phyloP scores from a whole-genome alignment of 1,140 invertebrate species.

The Geopemphigus sp. region DNA sequence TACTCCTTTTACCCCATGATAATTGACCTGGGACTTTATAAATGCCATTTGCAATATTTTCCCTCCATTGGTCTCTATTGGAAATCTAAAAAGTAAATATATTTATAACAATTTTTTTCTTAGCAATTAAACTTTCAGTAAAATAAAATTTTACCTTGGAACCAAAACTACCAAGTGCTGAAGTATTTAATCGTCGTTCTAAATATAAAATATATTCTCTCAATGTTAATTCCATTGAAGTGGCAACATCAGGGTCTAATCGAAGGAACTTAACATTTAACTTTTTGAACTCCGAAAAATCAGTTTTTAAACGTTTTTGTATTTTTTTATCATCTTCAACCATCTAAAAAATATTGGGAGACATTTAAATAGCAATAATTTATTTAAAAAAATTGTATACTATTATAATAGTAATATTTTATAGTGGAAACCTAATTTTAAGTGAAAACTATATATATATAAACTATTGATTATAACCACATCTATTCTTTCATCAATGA shows the following conservation, averaged over 20 bases:
- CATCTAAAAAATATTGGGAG: conserved; percentile 14
- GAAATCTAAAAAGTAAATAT: conserved; percentile 55
- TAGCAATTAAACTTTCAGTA: background rate
- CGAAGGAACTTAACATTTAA: conserved; percentile 37
- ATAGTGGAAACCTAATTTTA: no score
- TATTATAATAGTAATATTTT: no score
- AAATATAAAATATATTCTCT: conserved; percentile 46
- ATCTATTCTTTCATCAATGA: no score
- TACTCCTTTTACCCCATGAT: conserved; percentile 37
- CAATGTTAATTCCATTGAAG: conserved; percentile 41
- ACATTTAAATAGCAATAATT: background rate
- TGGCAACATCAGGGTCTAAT: conserved; percentile 22
- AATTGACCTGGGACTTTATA: conserved; percentile 57
- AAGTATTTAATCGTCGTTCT: conserved; percentile 34
- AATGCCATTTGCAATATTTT: conserved; percentile 62
- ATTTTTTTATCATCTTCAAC: conserved; percentile 40
- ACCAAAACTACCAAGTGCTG: conserved; percentile 16
- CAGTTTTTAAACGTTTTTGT: conserved; percentile 41
- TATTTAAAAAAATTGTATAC: no score
- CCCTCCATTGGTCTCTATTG: conserved; percentile 71
- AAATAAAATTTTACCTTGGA: conserved; percentile 14
- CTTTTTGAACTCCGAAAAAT: conserved; percentile 36
- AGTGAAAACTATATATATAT: no score
- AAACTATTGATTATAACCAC: no score
- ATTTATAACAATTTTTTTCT: background rate